A percentile compares a stretch with the other conserved stretches of the same genome.
Conservation (phyloP, 2,113 vertebrate genomes). For the Indicator indicator region DNA sequence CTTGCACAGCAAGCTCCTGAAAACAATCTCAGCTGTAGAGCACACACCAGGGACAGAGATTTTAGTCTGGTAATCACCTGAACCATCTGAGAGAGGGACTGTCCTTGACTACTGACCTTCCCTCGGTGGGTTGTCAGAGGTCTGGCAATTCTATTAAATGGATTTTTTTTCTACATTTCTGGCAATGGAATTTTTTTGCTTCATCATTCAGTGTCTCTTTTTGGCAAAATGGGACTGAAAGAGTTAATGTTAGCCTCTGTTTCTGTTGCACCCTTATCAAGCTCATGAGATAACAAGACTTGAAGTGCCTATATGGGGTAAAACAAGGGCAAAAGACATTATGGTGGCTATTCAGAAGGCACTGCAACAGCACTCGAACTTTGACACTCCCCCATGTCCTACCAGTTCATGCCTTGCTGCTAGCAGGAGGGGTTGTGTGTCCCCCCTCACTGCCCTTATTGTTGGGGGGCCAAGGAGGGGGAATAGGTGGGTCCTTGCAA, state of each 20-base stretch:
- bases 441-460: neutral
- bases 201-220: neutral
- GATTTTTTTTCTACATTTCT: neutral
- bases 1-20: neutral
- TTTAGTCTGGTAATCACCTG: neutral
- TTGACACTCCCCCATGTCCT: neutral
- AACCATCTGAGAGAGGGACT: neutral
- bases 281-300: neutral
- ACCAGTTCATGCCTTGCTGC: neutral
- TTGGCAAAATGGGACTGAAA: neutral
- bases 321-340: slow-evolving; percentile 9
- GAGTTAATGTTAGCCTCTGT: neutral
- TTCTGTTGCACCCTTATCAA: neutral
- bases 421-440: neutral
- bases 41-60: neutral
- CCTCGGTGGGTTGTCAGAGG: neutral
- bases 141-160: neutral
- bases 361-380: neutral
- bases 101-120: neutral
- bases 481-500: neutral
- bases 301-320: neutral
- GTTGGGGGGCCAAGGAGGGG: neutral
- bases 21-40: neutral
- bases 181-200: neutral
- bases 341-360: neutral